Base-by-base conservation (phyloP, 2,797 vertebrate species). In the Pteronotus mesoamericanus region DNA sequence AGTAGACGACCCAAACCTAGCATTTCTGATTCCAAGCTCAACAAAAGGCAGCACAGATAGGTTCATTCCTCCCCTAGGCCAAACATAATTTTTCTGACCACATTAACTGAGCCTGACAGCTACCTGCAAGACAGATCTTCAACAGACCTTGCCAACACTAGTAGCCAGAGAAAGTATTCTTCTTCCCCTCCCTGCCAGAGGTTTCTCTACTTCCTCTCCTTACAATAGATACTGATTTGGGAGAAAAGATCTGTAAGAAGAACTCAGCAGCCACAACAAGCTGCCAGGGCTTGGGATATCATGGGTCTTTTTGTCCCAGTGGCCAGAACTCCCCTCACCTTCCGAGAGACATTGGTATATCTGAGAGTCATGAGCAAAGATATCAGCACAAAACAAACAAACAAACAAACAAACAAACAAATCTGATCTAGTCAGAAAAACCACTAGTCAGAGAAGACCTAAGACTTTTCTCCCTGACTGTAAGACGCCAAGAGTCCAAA, bases 381-480 rank as follows among this genome's bases (percentile, higher is more conserved):
- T 21, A 68, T 5, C 8, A 80, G 55, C 34, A 80, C 5, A 61
- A 26, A 83, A n/a, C 61, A 64, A 64, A 61, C 59, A 26, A 74
- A 34, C 10, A 24, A 66, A 16, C 6, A 66, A 71, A 26, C 37
- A 71, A 39, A 61, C 59, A 66, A 37, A 46, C 42, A 74, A 44
- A 72, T 4, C 39, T 12, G 75, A 34, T 61, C 24, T 18, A 59
- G 7, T 26, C 14, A 61, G 6, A 12, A 26, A 78, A 89, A 0
- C 0, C 6, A 39, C 68, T 74, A 74, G 12, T 66, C 32, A 9
- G 9, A 37, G 69, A 8, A n/a, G 22, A 15, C 34, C 14, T 66
- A 32, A 26, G 34, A 44, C 0, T 26, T 9, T 19, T 29, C 0
- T 79, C 15, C 9, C 22, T 44, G 4, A 71, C 0, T 32, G 0